Evolutionary conservation across 2,113 vertebrate genomes (phyloP).

Genomic region (Dasyprocta punctata): DNA sequence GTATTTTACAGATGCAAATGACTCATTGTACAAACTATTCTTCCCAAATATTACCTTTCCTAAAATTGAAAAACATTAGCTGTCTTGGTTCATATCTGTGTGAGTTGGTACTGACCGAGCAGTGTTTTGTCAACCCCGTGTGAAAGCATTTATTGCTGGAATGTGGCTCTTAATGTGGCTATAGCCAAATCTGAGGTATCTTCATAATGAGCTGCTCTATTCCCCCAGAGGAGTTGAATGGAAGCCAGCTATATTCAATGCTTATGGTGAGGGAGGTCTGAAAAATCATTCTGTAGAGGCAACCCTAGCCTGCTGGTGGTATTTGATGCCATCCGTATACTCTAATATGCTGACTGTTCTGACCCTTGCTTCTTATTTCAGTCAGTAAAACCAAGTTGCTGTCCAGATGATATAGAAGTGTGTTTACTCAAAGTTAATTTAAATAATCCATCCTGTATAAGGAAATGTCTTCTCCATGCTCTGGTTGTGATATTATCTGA

Average conservation of each 20-base stretch:
- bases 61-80: neutral
- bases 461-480: conserved; percentile 9
- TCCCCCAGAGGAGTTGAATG: neutral
- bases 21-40: neutral
- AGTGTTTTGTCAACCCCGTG: neutral
- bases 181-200: neutral
- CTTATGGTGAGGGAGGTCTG: neutral
- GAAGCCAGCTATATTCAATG: neutral
- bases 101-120: neutral
- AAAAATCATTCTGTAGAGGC: neutral
- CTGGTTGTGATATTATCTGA: neutral
- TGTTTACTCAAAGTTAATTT: neutral
- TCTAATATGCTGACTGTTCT: neutral
- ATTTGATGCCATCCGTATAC: neutral
- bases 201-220: neutral
- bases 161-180: neutral
- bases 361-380: neutral
- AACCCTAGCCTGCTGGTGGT: neutral
- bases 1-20: conserved; percentile 41
- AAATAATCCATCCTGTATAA: neutral
- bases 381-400: neutral
- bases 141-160: neutral
- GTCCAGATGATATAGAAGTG: neutral
- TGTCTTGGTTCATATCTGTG: neutral
- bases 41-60: conserved; percentile 26